Conservation (phyloP, 2,888 invertebrate genomes). For the Cyrtodaria siliqua region DNA sequence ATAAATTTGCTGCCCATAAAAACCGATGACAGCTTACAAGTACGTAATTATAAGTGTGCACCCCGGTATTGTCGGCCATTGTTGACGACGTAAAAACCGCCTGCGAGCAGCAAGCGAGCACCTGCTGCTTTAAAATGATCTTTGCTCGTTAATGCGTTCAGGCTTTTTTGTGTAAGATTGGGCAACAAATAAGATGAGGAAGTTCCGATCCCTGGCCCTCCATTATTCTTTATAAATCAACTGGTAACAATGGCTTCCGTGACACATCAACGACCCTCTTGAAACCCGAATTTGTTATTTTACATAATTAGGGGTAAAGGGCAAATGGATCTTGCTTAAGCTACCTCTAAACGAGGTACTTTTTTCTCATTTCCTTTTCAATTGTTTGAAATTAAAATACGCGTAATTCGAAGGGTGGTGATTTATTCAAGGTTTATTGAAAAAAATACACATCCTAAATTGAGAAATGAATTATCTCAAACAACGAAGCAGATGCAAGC, state of each 20-base stretch:
- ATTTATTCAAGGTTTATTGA: conserved; percentile 61
- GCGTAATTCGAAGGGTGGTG: conserved; percentile 52
- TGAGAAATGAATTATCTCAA: conserved; percentile 30
- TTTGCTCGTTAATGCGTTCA: conserved; percentile 51
- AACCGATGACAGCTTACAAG: conserved; percentile 66
- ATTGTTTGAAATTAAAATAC: conserved; percentile 56
- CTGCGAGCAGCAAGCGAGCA: conserved; percentile 37
- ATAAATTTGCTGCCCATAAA: conserved; percentile 65
- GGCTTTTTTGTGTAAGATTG: conserved; percentile 62
- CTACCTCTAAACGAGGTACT: conserved; percentile 25
- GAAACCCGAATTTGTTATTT: conserved; percentile 66
- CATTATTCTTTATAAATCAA: conserved; percentile 67
- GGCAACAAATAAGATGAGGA: conserved; percentile 58
- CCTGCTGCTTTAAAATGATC: conserved; percentile 55
- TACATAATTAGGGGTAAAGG: conserved; percentile 65
- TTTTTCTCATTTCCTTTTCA: conserved; percentile 41
- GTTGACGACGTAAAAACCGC: conserved; percentile 14
- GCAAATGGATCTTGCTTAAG: conserved; percentile 37
- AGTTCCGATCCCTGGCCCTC: conserved; percentile 42
- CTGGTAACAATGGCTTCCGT: conserved; percentile 47
- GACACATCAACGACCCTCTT: conserved; percentile 57
- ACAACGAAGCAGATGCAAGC: conserved; percentile 35
- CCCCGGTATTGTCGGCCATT: conserved; percentile 40
- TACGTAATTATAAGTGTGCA: conserved; percentile 69
- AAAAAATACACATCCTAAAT: conserved; percentile 48